Conservation (phyloP, 2,113 vertebrate species). For the Nerophis ophidion region DNA sequence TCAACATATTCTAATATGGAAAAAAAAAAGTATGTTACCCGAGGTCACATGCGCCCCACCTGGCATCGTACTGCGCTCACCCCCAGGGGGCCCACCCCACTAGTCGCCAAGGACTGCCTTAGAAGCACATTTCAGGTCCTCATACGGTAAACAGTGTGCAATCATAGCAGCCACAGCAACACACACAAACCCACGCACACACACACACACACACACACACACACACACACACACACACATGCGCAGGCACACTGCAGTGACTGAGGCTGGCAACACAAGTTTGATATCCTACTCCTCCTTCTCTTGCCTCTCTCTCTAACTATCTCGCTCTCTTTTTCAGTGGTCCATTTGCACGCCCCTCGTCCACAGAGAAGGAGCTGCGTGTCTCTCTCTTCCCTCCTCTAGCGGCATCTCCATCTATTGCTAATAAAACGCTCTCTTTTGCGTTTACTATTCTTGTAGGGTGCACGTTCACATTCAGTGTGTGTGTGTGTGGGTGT, state of each 20-base stretch:
- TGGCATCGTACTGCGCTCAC: too few relatives aligned
- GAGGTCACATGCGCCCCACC: too few relatives aligned
- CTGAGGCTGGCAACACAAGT: slow-evolving; percentile 79
- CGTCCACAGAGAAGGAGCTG: slow-evolving; percentile 56
- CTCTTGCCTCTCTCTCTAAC: slow-evolving; percentile 15
- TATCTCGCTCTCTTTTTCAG: slow-evolving; percentile 22
- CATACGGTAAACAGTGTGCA: too few relatives aligned
- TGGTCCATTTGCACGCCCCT: slow-evolving; percentile 77
- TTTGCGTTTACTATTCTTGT: slow-evolving; percentile 49
- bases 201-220: slow-evolving; percentile 7
- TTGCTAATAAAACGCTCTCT: slow-evolving; percentile 73
- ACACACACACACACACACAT: slow-evolving; percentile 16
- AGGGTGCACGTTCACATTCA: slow-evolving; percentile 60
- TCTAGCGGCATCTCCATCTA: slow-evolving; percentile 70
- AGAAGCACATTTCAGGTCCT: too few relatives aligned
- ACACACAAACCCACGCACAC: slow-evolving; percentile 17
- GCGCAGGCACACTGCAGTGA: slow-evolving; percentile 66
- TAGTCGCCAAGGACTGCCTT: too few relatives aligned
- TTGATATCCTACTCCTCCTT: slow-evolving; percentile 74
- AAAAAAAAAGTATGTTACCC: too few relatives aligned
- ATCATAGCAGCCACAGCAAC: slow-evolving; percentile 9
- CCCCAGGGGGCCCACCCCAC: too few relatives aligned
- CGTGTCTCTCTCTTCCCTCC: slow-evolving; percentile 45
- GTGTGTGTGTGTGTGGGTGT: slow-evolving; percentile 36
- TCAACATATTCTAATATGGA: too few relatives aligned